Conservation (phyloP, 2,888 invertebrate genomes). For the Lithophane leautieri region DNA sequence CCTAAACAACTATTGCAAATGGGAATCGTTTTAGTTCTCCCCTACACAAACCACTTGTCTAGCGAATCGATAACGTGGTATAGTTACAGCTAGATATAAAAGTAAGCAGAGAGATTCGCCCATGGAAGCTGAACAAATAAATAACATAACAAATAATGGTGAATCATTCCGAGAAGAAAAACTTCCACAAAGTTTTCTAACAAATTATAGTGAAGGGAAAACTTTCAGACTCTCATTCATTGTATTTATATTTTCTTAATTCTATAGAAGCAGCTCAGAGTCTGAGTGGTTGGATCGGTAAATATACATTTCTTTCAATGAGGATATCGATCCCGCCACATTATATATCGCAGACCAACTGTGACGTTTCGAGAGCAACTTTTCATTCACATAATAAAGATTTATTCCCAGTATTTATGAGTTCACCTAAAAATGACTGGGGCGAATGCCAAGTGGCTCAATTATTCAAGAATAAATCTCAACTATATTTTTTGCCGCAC, state of each 20-base stretch:
- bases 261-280: slow-evolving; percentile 27
- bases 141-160: slow-evolving; percentile 25
- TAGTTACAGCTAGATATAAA: slow-evolving; percentile 23
- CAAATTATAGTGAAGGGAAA: slow-evolving; percentile 22
- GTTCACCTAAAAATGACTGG: slow-evolving; percentile 55
- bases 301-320: slow-evolving; percentile 44
- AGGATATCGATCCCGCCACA: slow-evolving; percentile 43
- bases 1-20: slow-evolving; percentile 56
- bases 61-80: slow-evolving; percentile 51
- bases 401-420: slow-evolving; percentile 62
- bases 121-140: slow-evolving; percentile 24
- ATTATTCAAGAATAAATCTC: slow-evolving; percentile 36
- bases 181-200: slow-evolving; percentile 16
- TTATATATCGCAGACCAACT: slow-evolving; percentile 52
- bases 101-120: slow-evolving; percentile 4
- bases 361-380: slow-evolving; percentile 53
- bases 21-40: slow-evolving; percentile 53
- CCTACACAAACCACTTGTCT: slow-evolving; percentile 36
- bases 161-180: slow-evolving; percentile 18
- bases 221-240: slow-evolving; percentile 32
- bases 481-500: slow-evolving; percentile 37
- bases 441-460: slow-evolving; percentile 49
- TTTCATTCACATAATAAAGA: slow-evolving; percentile 57
- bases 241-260: slow-evolving; percentile 37
- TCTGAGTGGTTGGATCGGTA: slow-evolving; percentile 35